phyloP scores from a whole-genome alignment of 2,888 invertebrate species.

The Pelosia muscerda region DNA sequence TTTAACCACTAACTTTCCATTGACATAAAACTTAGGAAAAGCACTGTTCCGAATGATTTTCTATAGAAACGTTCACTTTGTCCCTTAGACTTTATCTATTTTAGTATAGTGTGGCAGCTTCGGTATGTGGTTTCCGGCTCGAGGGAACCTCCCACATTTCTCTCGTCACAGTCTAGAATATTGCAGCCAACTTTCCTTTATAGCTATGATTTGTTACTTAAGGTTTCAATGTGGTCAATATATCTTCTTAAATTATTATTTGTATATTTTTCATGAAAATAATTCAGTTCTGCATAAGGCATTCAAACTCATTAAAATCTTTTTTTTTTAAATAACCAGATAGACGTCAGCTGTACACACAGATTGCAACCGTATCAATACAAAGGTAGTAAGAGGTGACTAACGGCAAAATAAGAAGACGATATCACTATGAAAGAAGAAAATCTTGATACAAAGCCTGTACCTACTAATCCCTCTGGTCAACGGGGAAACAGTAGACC shows the following conservation, averaged over 20 bases:
- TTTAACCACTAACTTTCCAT: conserved; percentile 51
- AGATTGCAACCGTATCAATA: too few relatives aligned
- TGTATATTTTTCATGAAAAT: background rate
- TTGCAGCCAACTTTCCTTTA: background rate
- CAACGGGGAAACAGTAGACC: too few relatives aligned
- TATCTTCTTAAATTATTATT: background rate
- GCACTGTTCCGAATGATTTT: conserved; percentile 33
- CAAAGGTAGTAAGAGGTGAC: too few relatives aligned
- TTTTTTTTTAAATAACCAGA: too few relatives aligned
- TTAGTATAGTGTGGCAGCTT: conserved; percentile 15
- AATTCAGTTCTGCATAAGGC: too few relatives aligned
- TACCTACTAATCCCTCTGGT: too few relatives aligned
- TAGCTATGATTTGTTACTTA: background rate
- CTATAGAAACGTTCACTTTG: conserved; percentile 30
- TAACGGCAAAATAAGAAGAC: too few relatives aligned
- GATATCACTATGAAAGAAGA: too few relatives aligned
- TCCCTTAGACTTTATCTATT: conserved; percentile 32
- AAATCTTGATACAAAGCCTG: too few relatives aligned
- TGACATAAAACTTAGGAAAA: conserved; percentile 53
- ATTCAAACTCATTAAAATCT: too few relatives aligned
- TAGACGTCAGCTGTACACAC: too few relatives aligned
- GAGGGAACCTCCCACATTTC: conserved; percentile 4
- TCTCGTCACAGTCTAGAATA: conserved; percentile 7
- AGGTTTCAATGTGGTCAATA: background rate
- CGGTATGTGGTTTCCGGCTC: conserved; percentile 24